Conservation (phyloP, 2,113 vertebrate genomes). For the Xyliphius kryptos region DNA sequence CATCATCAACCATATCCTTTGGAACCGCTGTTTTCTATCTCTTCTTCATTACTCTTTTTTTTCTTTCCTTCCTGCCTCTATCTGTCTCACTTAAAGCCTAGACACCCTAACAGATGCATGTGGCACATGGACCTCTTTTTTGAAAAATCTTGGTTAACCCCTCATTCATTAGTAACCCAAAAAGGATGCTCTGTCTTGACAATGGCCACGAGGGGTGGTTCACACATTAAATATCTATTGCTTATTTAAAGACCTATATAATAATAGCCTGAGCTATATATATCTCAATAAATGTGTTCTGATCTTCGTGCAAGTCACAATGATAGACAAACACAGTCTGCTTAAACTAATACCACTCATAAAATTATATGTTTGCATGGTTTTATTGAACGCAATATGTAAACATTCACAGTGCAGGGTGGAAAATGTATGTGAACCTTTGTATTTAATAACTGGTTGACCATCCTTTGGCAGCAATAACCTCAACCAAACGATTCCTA, state of each 20-base stretch:
- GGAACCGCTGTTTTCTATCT: background rate
- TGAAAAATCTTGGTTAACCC: constrained; percentile 21
- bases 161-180: constrained; percentile 30
- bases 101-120: constrained; percentile 5
- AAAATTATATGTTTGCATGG: too few species aligned
- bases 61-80: background rate
- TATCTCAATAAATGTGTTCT: too few species aligned
- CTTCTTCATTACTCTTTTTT: constrained; percentile 13
- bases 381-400: too few species aligned
- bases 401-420: too few species aligned
- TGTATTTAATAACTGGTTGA: too few species aligned
- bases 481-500: too few species aligned
- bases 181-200: constrained; percentile 21
- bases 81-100: constrained; percentile 6
- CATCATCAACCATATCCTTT: constrained; percentile 38
- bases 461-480: too few species aligned
- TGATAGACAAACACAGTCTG: too few species aligned
- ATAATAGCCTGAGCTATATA: background rate
- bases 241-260: constrained; percentile 9
- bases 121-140: background rate
- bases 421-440: too few species aligned
- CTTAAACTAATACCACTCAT: too few species aligned
- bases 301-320: too few species aligned
- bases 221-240: constrained; percentile 19
- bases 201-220: constrained; percentile 11